A percentile compares a stretch with the other conserved stretches of the same genome.
phyloP scores from a whole-genome alignment of 1,140 invertebrate genomes.

The Sinella curviseta region DNA sequence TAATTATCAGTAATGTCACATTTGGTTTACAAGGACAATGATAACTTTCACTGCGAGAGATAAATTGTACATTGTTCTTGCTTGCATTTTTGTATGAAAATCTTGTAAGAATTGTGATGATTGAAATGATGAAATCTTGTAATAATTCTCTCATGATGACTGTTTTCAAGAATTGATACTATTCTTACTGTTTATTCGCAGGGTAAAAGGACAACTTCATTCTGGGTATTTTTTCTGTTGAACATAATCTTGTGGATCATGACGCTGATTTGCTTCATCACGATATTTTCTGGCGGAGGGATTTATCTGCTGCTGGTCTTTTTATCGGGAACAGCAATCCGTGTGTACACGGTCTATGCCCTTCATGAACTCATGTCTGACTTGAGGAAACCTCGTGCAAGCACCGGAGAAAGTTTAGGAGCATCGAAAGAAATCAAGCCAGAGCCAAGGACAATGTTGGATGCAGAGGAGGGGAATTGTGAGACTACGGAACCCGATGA shows the following conservation, averaged over 20 bases:
- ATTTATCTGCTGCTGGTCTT: constrained; percentile 37
- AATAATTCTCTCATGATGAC: too few relatives aligned
- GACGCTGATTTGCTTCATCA: constrained; percentile 40
- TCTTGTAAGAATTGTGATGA: too few relatives aligned
- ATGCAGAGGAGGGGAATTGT: not conserved
- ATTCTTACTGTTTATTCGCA: not conserved
- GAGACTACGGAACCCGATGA: not conserved
- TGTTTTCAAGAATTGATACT: too few relatives aligned
- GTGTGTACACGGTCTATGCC: constrained; percentile 38
- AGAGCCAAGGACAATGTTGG: not conserved
- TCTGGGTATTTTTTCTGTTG: constrained; percentile 35
- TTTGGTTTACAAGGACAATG: too few relatives aligned
- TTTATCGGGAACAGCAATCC: constrained; percentile 34
- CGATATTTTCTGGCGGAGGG: constrained; percentile 38
- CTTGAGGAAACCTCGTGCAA: constrained; percentile 27
- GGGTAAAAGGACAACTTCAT: constrained; percentile 29
- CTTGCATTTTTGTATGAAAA: too few relatives aligned
- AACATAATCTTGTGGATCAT: constrained; percentile 41
- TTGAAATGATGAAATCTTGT: too few relatives aligned
- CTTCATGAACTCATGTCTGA: constrained; percentile 35
- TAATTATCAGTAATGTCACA: too few relatives aligned
- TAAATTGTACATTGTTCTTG: too few relatives aligned
- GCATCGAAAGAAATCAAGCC: not conserved
- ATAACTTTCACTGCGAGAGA: too few relatives aligned
- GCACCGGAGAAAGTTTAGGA: not conserved